Evolutionary conservation across 2,113 vertebrate species (phyloP), one percentile per base, ranked within the genome.

Genomic region (Coreoperca whiteheadi): DNA sequence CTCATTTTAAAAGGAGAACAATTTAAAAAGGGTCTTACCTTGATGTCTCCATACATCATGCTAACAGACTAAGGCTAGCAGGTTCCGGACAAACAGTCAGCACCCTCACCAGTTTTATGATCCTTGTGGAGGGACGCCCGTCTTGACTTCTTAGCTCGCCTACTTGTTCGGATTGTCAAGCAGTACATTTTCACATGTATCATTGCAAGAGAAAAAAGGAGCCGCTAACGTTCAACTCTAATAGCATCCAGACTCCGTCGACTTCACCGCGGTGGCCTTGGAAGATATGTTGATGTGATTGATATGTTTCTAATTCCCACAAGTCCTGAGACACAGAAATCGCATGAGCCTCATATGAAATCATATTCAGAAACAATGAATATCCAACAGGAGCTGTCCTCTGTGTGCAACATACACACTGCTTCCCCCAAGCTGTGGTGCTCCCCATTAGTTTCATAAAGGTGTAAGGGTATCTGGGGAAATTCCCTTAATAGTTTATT

Each of bases 401-500:
- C 43, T 64, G 65, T 77, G 73, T 71, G n/a, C 32, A 34, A 28
- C 68, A 54, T 81, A 61, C 56, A 39, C 50, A 34, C 39, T 21
- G 50, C 34, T 37, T 73, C 60, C 46, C 63, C 67, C 48, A 74
- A 39, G 79, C 85, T 84, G 60, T 63, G 67, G 16, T 57, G 57
- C 43, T 83, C 41, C 50, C 74, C 66, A 76, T 90, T 85, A 81
- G 68, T 82, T 92, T 90, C 81, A 87, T 85, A 84, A 88, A 90
- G 84, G 86, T 84, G 57, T 78, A 86, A 85, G 32, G 66, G 84
- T 91, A 75, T 82, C 91, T 60, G 61, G 90, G 92, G 90, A 92
- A 89, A 88, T 92, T 82, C 77, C 74, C 70, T 84, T 80, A 88
- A 85, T 84, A 88, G 88, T 65, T 74, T 74, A 92, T 88, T 92